These are phyloP conservation scores for Malthinus flaveolus DNA, from an alignment of 2,888 invertebrate genomes.

Conservation along the genomic window DNA sequence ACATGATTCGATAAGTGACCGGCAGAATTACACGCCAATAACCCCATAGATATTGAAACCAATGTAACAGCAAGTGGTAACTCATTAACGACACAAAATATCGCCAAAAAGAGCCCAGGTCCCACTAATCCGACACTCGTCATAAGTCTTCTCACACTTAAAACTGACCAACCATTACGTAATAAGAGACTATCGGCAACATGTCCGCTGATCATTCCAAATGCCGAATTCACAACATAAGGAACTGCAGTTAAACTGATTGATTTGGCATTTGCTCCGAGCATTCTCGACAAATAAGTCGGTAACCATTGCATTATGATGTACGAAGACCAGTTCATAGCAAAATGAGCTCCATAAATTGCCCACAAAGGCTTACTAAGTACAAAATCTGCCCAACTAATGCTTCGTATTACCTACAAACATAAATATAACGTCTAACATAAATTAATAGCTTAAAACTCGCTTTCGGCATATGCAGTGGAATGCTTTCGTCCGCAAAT, in stretches of 20 bases:
- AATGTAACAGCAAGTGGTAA: slow-evolving; percentile 70
- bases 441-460: not conserved
- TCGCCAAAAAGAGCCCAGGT: slow-evolving; percentile 70
- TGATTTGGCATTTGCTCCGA: slow-evolving; percentile 68
- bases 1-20: slow-evolving; percentile 79
- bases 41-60: slow-evolving; percentile 73
- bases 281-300: slow-evolving; percentile 66
- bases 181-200: slow-evolving; percentile 66
- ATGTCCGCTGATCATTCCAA: slow-evolving; percentile 72
- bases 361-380: slow-evolving; percentile 73
- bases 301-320: slow-evolving; percentile 82
- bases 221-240: slow-evolving; percentile 72
- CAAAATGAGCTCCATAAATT: slow-evolving; percentile 74
- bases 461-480: slow-evolving; percentile 63
- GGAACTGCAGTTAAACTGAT: slow-evolving; percentile 75
- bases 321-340: slow-evolving; percentile 81
- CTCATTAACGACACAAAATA: slow-evolving; percentile 72
- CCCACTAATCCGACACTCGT: slow-evolving; percentile 72
- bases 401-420: slow-evolving; percentile 49
- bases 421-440: not conserved
- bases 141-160: slow-evolving; percentile 72
- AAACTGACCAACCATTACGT: slow-evolving; percentile 62
- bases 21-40: slow-evolving; percentile 75
- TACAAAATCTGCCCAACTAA: slow-evolving; percentile 68
- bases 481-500: slow-evolving; percentile 58